A percentile compares a stretch with the other conserved stretches of the same genome.
These are phyloP conservation scores for Teleiodes luculella DNA, from an alignment of 2,888 invertebrate species.

Conservation along the genomic window DNA sequence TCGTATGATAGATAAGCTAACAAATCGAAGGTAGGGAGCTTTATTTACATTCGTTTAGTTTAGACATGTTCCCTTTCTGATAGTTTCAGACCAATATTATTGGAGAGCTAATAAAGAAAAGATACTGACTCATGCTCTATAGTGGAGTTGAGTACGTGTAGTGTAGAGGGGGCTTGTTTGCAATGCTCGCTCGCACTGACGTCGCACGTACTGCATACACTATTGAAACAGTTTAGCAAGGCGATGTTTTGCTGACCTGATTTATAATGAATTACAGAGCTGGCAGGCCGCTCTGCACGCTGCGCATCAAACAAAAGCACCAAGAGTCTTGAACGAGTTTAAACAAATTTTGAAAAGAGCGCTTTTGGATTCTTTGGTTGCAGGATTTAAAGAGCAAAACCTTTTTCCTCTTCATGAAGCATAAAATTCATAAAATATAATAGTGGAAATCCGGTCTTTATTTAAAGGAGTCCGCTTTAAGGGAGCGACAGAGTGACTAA, in stretches of 20 bases:
- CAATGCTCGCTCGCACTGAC: slow-evolving; percentile 12
- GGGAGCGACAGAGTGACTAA: slow-evolving; percentile 66
- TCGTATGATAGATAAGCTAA: neutral
- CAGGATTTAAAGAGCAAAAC: neutral
- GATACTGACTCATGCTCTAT: too few relatives aligned
- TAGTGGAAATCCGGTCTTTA: slow-evolving; percentile 40
- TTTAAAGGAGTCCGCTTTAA: slow-evolving; percentile 58
- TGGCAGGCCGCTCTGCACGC: neutral
- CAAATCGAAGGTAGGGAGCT: neutral
- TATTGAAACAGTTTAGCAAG: slow-evolving; percentile 7
- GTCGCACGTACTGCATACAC: neutral
- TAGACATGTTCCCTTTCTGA: neutral
- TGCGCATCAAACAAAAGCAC: slow-evolving; percentile 3
- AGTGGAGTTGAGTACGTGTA: neutral
- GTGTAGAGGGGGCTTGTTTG: slow-evolving; percentile 5
- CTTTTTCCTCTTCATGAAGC: neutral
- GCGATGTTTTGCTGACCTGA: slow-evolving; percentile 16
- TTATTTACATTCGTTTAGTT: neutral
- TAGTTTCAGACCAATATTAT: too few relatives aligned
- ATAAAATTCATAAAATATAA: slow-evolving; percentile 3
- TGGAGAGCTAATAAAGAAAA: too few relatives aligned
- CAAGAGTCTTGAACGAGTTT: slow-evolving; percentile 7
- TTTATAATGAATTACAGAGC: slow-evolving; percentile 12
- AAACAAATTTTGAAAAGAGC: neutral
- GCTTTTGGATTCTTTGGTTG: neutral